phyloP scores from a whole-genome alignment of 2,797 vertebrate species.

The Trematocara caparti region DNA sequence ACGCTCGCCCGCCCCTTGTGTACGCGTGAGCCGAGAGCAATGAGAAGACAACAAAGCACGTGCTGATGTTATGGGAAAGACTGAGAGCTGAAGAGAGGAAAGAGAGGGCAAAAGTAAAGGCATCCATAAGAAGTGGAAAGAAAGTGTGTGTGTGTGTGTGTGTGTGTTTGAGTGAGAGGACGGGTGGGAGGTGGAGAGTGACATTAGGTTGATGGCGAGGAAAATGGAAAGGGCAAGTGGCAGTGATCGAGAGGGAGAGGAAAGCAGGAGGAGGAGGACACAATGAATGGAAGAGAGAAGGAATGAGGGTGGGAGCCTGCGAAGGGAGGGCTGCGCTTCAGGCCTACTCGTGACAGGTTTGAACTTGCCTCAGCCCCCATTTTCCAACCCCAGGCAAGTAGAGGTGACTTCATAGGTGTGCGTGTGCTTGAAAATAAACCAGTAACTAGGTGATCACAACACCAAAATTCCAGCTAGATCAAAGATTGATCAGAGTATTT shows the following conservation, averaged over 20 bases:
- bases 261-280: slow-evolving; percentile 21
- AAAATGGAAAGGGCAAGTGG: slow-evolving; percentile 54
- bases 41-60: slow-evolving; percentile 22
- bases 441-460: not conserved
- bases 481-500: not conserved
- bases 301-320: slow-evolving; percentile 49
- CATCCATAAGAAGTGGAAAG: slow-evolving; percentile 63
- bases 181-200: not conserved
- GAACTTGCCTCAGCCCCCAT: slow-evolving; percentile 71
- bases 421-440: slow-evolving; percentile 8
- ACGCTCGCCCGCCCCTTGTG: not conserved
- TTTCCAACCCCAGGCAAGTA: slow-evolving; percentile 57
- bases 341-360: slow-evolving; percentile 63
- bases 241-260: slow-evolving; percentile 14
- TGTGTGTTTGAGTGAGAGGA: not conserved
- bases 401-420: slow-evolving; percentile 68
- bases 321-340: slow-evolving; percentile 40
- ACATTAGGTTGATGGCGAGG: slow-evolving; percentile 44
- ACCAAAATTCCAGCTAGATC: not conserved
- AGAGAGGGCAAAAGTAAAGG: slow-evolving; percentile 39
- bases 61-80: slow-evolving; percentile 54
- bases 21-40: not conserved
- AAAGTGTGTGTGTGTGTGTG: not conserved
- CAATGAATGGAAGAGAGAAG: slow-evolving; percentile 50
- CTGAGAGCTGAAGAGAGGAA: slow-evolving; percentile 33